phyloP scores from a whole-genome alignment of 2,797 vertebrate species.

The Sparus aurata region DNA sequence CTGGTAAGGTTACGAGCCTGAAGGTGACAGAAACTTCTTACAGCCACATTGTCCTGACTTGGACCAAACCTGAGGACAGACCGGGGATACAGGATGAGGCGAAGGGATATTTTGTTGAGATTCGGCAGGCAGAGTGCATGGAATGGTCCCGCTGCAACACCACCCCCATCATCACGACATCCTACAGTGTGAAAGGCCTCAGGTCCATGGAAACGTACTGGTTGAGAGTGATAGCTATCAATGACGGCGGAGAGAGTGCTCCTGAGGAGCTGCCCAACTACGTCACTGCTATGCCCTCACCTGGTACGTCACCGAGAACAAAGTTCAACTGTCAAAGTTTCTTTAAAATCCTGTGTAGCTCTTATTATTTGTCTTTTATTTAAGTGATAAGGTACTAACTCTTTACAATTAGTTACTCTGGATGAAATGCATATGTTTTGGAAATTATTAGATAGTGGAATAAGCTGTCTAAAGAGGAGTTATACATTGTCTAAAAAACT shows the following conservation, averaged over 20 bases:
- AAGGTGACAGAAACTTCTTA: constrained; percentile 86
- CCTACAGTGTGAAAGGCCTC: constrained; percentile 86
- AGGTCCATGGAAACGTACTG: constrained; percentile 84
- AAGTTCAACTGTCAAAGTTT: too few species aligned
- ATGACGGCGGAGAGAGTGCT: constrained; percentile 83
- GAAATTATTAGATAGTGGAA: too few species aligned
- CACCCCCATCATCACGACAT: constrained; percentile 74
- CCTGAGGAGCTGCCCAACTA: constrained; percentile 79
- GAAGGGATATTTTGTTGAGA: constrained; percentile 89
- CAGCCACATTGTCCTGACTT: constrained; percentile 86
- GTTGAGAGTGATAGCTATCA: constrained; percentile 86
- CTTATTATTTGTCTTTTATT: not conserved
- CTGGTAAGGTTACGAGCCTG: constrained; percentile 86
- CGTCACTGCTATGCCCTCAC: constrained; percentile 73
- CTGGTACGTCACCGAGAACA: constrained; percentile 78
- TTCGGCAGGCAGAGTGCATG: constrained; percentile 75
- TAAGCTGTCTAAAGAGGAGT: not conserved
- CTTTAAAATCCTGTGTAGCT: not conserved
- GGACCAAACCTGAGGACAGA: constrained; percentile 85
- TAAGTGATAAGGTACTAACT: not conserved
- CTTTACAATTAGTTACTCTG: not conserved
- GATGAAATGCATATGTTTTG: not conserved
- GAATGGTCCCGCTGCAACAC: constrained; percentile 88
- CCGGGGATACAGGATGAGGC: constrained; percentile 79
- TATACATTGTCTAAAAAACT: not conserved